Percentiles rank a stretch among this genome's conserved stretches.
Conservation (phyloP, 2,797 vertebrate species). For the Diplodus puntazzo region DNA sequence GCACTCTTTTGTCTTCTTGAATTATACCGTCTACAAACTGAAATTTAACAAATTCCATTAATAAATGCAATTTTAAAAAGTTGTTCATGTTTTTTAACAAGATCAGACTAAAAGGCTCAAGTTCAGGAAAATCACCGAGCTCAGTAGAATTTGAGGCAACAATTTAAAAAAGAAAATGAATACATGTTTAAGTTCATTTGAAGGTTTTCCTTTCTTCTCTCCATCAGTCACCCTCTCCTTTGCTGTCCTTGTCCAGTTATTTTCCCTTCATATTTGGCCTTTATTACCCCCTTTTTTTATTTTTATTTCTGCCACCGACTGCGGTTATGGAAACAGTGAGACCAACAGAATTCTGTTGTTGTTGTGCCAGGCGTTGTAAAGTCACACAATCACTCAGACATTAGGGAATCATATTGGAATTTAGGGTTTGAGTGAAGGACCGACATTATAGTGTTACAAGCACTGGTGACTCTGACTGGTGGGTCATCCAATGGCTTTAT, state of each 20-base stretch:
- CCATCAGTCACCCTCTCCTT: slow-evolving; percentile 20
- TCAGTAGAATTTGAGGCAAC: not conserved
- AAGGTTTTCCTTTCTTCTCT: slow-evolving; percentile 13
- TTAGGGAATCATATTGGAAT: slow-evolving; percentile 82
- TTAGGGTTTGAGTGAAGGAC: slow-evolving; percentile 62
- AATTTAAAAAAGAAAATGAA: not conserved
- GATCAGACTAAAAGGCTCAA: not conserved
- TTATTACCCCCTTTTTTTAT: slow-evolving; percentile 45
- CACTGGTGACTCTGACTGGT: slow-evolving; percentile 47
- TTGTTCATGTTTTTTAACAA: not conserved
- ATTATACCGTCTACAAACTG: not conserved
- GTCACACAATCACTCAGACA: slow-evolving; percentile 65
- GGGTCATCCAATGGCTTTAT: slow-evolving; percentile 53
- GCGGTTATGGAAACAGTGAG: slow-evolving; percentile 70
- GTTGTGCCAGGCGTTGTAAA: slow-evolving; percentile 71
- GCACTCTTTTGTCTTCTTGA: not conserved
- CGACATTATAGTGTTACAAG: slow-evolving; percentile 64
- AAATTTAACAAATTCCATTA: not conserved
- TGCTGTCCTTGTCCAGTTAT: slow-evolving; percentile 50
- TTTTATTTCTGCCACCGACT: slow-evolving; percentile 58
- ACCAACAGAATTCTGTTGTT: slow-evolving; percentile 58
- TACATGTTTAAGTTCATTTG: not conserved
- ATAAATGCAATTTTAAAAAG: not conserved
- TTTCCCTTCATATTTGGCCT: slow-evolving; percentile 64
- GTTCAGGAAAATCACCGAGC: slow-evolving; percentile 1